These are phyloP conservation scores for Herminia tarsipennalis DNA, from an alignment of 2,888 invertebrate genomes.

Conservation along the genomic window DNA sequence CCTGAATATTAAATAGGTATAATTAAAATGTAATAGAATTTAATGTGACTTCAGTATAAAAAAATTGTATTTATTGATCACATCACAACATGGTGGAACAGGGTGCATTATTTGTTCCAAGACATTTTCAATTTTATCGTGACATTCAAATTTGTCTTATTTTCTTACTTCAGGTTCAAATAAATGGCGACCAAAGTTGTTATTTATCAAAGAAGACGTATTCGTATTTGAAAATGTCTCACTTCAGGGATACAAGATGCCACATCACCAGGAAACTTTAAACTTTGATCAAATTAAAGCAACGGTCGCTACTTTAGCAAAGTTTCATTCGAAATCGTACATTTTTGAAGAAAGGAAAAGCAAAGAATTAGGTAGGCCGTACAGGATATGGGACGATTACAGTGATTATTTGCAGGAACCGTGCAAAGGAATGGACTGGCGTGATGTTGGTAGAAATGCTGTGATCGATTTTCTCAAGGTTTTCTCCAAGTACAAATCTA, in stretches of 20 bases:
- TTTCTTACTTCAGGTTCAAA: slow-evolving; percentile 41
- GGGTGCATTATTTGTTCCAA: too few species aligned
- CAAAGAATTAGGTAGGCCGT: slow-evolving; percentile 59
- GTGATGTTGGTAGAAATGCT: slow-evolving; percentile 68
- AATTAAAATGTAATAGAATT: too few species aligned
- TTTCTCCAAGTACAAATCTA: slow-evolving; percentile 62
- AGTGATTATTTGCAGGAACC: slow-evolving; percentile 63
- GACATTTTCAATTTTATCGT: too few species aligned
- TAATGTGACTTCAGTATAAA: too few species aligned
- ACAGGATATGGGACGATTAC: slow-evolving; percentile 72
- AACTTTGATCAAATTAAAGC: slow-evolving; percentile 68
- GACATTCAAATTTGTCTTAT: too few species aligned
- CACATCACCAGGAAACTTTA: slow-evolving; percentile 54
- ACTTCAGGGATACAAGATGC: slow-evolving; percentile 65
- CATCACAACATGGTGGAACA: too few species aligned
- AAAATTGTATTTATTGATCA: too few species aligned
- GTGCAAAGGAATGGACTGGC: slow-evolving; percentile 53
- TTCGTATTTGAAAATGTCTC: slow-evolving; percentile 76
- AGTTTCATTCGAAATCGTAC: slow-evolving; percentile 79
- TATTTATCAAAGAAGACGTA: slow-evolving; percentile 60
- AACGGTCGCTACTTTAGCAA: slow-evolving; percentile 72
- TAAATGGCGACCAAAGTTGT: slow-evolving; percentile 67
- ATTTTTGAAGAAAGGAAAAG: slow-evolving; percentile 76
- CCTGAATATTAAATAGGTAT: too few species aligned
- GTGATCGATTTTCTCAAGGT: slow-evolving; percentile 66